Conservation (phyloP, 1,140 invertebrate genomes). For the Drosophila nebulosa region DNA sequence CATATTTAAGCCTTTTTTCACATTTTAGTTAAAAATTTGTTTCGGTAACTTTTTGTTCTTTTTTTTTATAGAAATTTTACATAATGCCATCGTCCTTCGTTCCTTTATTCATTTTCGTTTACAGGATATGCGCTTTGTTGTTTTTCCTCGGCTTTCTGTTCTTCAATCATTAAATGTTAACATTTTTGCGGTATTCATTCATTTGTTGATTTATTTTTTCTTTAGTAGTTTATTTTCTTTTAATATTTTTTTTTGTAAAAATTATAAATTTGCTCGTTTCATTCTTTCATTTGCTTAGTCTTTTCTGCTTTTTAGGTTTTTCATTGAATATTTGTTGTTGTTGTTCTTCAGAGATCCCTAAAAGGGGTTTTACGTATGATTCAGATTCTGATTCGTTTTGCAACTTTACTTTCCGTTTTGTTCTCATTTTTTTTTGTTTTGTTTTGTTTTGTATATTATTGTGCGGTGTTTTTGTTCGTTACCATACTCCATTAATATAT, state of each 20-base stretch:
- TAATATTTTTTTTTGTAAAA: slow-evolving; percentile 45
- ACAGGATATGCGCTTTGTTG: slow-evolving; percentile 76
- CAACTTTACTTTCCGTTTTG: slow-evolving; percentile 5
- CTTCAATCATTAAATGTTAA: slow-evolving; percentile 62
- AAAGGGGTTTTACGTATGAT: slow-evolving; percentile 56
- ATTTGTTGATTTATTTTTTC: neutral
- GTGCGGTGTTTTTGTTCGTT: slow-evolving; percentile 78
- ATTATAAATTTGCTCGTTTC: slow-evolving; percentile 68
- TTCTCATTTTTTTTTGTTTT: slow-evolving; percentile 1
- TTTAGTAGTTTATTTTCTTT: neutral
- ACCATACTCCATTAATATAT: slow-evolving; percentile 71
- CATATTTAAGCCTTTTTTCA: slow-evolving; percentile 48
- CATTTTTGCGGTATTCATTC: slow-evolving; percentile 64
- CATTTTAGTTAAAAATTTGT: slow-evolving; percentile 65
- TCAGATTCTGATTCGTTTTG: slow-evolving; percentile 12
- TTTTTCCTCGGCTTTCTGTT: slow-evolving; percentile 8
- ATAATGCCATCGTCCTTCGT: slow-evolving; percentile 16
- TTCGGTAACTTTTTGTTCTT: slow-evolving; percentile 45
- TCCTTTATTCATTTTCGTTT: slow-evolving; percentile 30
- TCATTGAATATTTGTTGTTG: slow-evolving; percentile 14
- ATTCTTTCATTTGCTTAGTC: slow-evolving; percentile 46
- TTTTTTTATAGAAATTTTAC: neutral
- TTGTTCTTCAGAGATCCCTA: slow-evolving; percentile 29
- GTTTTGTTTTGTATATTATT: slow-evolving; percentile 71
- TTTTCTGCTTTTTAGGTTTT: slow-evolving; percentile 57